phyloP scores from a whole-genome alignment of 1,140 invertebrate genomes.

The Temnothorax longispinosus region DNA sequence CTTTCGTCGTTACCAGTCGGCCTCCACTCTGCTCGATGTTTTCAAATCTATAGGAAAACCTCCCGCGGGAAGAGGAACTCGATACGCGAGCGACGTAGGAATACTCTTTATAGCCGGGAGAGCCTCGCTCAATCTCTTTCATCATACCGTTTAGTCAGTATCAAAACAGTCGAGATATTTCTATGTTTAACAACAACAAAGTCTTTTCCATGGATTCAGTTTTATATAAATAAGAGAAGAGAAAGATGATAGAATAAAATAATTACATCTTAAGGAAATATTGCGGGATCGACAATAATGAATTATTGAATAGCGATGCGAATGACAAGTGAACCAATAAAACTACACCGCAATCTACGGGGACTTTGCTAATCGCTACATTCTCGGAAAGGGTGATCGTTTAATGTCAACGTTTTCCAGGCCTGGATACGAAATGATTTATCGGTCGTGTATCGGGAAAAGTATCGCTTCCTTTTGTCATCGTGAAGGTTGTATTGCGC shows the following conservation, averaged over 20 bases:
- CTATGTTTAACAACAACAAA: not conserved
- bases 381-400: conserved; percentile 15
- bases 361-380: conserved; percentile 26
- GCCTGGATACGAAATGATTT: conserved; percentile 48
- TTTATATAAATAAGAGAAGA: not conserved
- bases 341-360: not conserved
- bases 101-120: not conserved
- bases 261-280: not conserved
- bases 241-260: not conserved
- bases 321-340: not conserved
- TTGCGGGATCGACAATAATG: not conserved
- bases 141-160: conserved; percentile 15
- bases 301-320: not conserved
- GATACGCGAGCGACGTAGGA: not conserved
- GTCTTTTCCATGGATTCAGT: not conserved
- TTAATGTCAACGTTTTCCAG: conserved; percentile 30
- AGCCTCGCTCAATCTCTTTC: not conserved
- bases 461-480: conserved; percentile 20
- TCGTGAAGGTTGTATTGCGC: not conserved
- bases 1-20: not conserved
- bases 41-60: not conserved
- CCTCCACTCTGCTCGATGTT: not conserved
- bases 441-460: conserved; percentile 47
- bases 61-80: not conserved
- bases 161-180: not conserved